A percentile compares a stretch with the other conserved stretches of the same genome.
These are phyloP conservation scores for Steinernema hermaphroditum DNA, from an alignment of 2,888 invertebrate genomes.

Conservation along the genomic window DNA sequence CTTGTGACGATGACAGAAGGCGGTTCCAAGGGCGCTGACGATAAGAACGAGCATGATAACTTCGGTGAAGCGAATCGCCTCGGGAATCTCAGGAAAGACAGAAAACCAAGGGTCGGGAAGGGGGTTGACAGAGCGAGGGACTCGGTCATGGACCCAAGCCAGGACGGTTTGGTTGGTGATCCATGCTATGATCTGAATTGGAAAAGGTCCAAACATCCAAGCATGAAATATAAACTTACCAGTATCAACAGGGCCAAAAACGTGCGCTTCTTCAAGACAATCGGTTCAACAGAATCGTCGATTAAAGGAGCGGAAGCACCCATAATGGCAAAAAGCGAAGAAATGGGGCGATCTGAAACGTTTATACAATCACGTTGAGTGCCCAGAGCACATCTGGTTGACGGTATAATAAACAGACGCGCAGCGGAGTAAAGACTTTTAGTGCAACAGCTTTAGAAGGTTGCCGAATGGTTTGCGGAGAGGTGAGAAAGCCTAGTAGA, in stretches of 20 bases:
- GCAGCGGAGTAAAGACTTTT: not conserved
- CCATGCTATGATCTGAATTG: conserved; percentile 56
- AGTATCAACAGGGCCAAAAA: conserved; percentile 43
- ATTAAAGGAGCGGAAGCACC: not conserved
- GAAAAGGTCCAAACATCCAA: too few species aligned
- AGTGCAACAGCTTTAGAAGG: not conserved
- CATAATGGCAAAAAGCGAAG: not conserved
- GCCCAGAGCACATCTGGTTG: not conserved
- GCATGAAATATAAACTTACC: conserved; percentile 38
- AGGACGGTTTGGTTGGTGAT: conserved; percentile 57
- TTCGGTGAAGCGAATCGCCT: conserved; percentile 58
- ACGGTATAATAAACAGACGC: not conserved
- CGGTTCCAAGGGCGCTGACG: conserved; percentile 48
- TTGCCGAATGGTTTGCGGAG: too few species aligned
- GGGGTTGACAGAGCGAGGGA: conserved; percentile 54
- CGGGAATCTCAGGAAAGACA: conserved; percentile 58
- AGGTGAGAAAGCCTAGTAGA: too few species aligned
- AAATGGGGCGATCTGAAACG: not conserved
- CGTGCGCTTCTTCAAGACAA: conserved; percentile 46
- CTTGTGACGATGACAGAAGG: conserved; percentile 56
- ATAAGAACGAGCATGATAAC: conserved; percentile 58
- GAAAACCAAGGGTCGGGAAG: conserved; percentile 63
- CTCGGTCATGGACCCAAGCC: conserved; percentile 64
- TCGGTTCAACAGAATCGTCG: not conserved
- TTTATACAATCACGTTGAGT: not conserved